These are phyloP conservation scores for Micromys minutus DNA, from an alignment of 2,113 vertebrate species.

Conservation along the genomic window DNA sequence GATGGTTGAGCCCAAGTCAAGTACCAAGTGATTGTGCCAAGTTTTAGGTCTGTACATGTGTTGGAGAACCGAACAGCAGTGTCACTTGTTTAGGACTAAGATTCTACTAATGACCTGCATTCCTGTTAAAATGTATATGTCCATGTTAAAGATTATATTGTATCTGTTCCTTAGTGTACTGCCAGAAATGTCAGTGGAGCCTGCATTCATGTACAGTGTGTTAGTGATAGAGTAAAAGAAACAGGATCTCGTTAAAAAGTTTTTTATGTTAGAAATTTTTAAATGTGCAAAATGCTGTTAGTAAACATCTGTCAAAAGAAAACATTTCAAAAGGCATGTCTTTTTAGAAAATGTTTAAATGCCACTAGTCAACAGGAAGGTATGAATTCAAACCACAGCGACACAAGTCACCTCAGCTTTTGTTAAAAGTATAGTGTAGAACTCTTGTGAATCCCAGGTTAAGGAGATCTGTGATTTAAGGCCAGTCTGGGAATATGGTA, in stretches of 20 bases:
- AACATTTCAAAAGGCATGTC: not conserved
- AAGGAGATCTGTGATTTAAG: not conserved
- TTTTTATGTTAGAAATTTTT: not conserved
- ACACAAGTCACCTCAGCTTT: not conserved
- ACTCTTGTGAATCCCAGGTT: no score
- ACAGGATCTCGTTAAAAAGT: not conserved
- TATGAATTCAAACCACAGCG: not conserved
- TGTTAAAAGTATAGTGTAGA: not conserved
- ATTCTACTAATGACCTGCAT: no score
- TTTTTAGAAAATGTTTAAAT: not conserved
- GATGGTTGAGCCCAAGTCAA: not conserved
- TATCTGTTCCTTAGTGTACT: not conserved
- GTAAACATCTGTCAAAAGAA: not conserved
- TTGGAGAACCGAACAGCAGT: not conserved
- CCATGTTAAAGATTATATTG: not conserved
- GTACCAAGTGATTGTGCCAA: not conserved
- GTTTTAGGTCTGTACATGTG: not conserved
- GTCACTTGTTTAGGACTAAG: not conserved
- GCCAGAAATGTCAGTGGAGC: not conserved
- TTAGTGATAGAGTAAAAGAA: not conserved
- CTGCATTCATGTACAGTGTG: not conserved
- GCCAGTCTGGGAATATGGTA: not conserved
- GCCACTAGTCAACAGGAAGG: not conserved
- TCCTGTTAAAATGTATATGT: not conserved
- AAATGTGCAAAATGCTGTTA: not conserved